These are phyloP conservation scores for Lasioglossum morio DNA, from an alignment of 2,888 invertebrate species.

Conservation along the genomic window DNA sequence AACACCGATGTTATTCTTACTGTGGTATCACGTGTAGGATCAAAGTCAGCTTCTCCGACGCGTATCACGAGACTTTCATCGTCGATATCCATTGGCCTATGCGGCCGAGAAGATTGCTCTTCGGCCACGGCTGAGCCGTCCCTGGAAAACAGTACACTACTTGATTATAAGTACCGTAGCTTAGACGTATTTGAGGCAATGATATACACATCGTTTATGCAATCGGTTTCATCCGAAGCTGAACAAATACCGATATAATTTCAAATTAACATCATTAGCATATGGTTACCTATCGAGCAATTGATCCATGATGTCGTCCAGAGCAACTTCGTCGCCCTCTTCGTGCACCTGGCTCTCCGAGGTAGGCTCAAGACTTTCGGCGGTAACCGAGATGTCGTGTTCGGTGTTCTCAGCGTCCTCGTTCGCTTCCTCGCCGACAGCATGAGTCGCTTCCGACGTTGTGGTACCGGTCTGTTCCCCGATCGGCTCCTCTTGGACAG, in stretches of 20 bases:
- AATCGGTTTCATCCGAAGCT: not conserved
- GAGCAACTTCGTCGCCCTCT: slow-evolving; percentile 86
- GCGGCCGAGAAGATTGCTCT: slow-evolving; percentile 81
- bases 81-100: slow-evolving; percentile 83
- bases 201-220: not conserved
- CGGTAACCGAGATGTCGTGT: slow-evolving; percentile 87
- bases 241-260: not conserved
- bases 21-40: slow-evolving; percentile 82
- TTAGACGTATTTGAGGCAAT: slow-evolving; percentile 32
- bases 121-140: slow-evolving; percentile 82
- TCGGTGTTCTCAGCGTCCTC: slow-evolving; percentile 89
- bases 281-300: slow-evolving; percentile 86
- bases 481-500: slow-evolving; percentile 83
- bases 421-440: slow-evolving; percentile 86
- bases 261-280: slow-evolving; percentile 28
- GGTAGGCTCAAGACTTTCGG: slow-evolving; percentile 86
- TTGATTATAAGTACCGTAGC: slow-evolving; percentile 82
- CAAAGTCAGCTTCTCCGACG: slow-evolving; percentile 81
- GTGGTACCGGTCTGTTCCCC: slow-evolving; percentile 85
- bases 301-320: slow-evolving; percentile 90
- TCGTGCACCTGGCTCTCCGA: slow-evolving; percentile 85
- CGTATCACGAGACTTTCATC: slow-evolving; percentile 82
- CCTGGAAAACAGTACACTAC: slow-evolving; percentile 83
- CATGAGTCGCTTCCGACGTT: slow-evolving; percentile 87
- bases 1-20: slow-evolving; percentile 79